A percentile compares a stretch with the other conserved stretches of the same genome.
These are phyloP conservation scores for Bradypodion pumilum DNA, from an alignment of 2,797 vertebrate genomes.

Conservation along the genomic window DNA sequence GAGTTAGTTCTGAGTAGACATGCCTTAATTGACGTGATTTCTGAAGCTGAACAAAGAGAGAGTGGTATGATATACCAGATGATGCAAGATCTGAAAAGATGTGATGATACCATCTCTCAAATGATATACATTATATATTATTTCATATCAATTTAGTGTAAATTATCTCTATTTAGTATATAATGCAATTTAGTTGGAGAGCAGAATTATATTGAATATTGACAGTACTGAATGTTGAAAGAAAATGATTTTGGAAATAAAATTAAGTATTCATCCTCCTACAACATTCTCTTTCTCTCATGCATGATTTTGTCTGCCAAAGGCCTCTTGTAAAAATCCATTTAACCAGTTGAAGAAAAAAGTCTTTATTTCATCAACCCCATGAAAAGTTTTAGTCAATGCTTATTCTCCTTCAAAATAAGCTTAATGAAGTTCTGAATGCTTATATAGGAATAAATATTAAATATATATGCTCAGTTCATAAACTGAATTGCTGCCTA, in stretches of 20 bases:
- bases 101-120: too few relatives aligned
- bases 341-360: not conserved
- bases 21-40: too few relatives aligned
- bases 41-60: too few relatives aligned
- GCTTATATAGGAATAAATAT: too few relatives aligned
- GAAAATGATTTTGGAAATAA: not conserved
- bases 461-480: not conserved
- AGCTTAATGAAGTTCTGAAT: slow-evolving; percentile 11
- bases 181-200: too few relatives aligned
- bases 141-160: too few relatives aligned
- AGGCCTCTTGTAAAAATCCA: not conserved
- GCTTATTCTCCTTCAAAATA: slow-evolving; percentile 22
- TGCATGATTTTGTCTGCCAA: not conserved
- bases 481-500: not conserved
- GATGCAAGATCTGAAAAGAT: too few relatives aligned
- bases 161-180: too few relatives aligned
- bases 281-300: not conserved
- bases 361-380: too few relatives aligned
- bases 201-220: not conserved
- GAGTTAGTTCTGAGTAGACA: too few relatives aligned
- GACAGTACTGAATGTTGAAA: not conserved
- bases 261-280: not conserved
- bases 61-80: too few relatives aligned
- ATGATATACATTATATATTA: too few relatives aligned
- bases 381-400: not conserved